Conservation (phyloP, 2,888 invertebrate genomes). For the Nemotelus pantherinus region DNA sequence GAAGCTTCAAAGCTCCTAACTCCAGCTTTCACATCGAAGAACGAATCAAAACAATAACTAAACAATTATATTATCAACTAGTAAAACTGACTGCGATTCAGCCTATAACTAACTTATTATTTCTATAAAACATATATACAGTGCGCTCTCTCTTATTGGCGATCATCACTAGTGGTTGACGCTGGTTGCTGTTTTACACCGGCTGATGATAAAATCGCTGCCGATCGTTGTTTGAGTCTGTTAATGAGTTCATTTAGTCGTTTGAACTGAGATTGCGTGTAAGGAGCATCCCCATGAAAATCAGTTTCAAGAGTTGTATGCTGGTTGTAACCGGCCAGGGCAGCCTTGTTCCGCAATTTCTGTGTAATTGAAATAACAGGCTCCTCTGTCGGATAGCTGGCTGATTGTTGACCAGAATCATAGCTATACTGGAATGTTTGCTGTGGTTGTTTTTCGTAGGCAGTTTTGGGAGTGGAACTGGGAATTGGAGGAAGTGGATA, state of each 20-base stretch:
- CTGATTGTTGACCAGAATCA: constrained; percentile 46
- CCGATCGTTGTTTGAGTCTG: constrained; percentile 40
- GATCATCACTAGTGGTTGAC: constrained; percentile 17
- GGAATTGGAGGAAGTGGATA: constrained; percentile 57
- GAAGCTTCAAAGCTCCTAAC: too few species aligned
- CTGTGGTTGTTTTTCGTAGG: constrained; percentile 2
- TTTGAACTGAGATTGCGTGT: constrained; percentile 50
- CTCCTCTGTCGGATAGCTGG: constrained; percentile 38
- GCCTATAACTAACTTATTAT: constrained; percentile 6
- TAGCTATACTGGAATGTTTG: constrained; percentile 11
- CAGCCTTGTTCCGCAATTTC: constrained; percentile 59
- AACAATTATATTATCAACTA: constrained; percentile 1
- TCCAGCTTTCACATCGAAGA: too few species aligned
- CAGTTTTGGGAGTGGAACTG: constrained; percentile 5
- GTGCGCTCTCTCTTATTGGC: background rate
- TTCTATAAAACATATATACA: constrained; percentile 10
- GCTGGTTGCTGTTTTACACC: too few species aligned
- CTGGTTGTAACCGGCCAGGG: constrained; percentile 23
- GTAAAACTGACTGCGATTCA: constrained; percentile 25
- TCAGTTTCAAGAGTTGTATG: constrained; percentile 21
- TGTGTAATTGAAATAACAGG: constrained; percentile 56
- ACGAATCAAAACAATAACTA: constrained; percentile 1
- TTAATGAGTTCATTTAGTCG: constrained; percentile 49
- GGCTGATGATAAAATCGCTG: background rate
- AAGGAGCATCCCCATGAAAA: constrained; percentile 44